phyloP scores from a whole-genome alignment of 2,797 vertebrate genomes.

The Gobionotothen gibberifrons region DNA sequence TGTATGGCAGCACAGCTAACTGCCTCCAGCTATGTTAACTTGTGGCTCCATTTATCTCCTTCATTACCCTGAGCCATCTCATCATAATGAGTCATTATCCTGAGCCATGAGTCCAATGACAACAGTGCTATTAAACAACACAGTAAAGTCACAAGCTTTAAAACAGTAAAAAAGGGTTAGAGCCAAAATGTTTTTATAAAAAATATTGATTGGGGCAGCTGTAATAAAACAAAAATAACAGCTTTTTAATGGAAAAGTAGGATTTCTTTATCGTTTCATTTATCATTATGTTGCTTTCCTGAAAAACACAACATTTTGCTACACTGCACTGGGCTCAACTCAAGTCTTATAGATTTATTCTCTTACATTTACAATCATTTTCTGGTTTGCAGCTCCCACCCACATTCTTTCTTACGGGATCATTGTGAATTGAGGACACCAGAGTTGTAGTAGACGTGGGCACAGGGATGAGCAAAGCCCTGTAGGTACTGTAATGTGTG shows the following conservation, averaged over 20 bases:
- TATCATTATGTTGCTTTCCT: background rate
- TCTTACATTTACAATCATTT: constrained; percentile 18
- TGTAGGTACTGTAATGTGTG: constrained; percentile 23
- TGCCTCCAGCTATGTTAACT: background rate
- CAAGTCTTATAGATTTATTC: background rate
- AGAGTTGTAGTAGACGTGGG: constrained; percentile 18
- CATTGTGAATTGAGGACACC: constrained; percentile 42
- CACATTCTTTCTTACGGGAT: constrained; percentile 14
- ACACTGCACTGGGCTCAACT: background rate
- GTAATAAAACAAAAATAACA: background rate
- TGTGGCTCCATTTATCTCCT: background rate
- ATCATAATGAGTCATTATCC: constrained; percentile 17
- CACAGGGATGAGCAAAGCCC: constrained; percentile 22
- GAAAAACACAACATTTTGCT: background rate
- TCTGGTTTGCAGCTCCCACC: constrained; percentile 25
- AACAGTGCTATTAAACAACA: background rate
- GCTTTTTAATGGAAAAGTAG: background rate
- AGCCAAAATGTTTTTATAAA: background rate
- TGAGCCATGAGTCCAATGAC: background rate
- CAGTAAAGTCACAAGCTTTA: rapidly evolving
- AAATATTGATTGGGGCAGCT: background rate
- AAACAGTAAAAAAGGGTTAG: background rate
- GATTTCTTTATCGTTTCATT: background rate
- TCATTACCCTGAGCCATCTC: background rate
- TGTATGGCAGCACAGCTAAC: background rate